phyloP scores from a whole-genome alignment of 2,113 vertebrate species.

The Varanus komodoensis region DNA sequence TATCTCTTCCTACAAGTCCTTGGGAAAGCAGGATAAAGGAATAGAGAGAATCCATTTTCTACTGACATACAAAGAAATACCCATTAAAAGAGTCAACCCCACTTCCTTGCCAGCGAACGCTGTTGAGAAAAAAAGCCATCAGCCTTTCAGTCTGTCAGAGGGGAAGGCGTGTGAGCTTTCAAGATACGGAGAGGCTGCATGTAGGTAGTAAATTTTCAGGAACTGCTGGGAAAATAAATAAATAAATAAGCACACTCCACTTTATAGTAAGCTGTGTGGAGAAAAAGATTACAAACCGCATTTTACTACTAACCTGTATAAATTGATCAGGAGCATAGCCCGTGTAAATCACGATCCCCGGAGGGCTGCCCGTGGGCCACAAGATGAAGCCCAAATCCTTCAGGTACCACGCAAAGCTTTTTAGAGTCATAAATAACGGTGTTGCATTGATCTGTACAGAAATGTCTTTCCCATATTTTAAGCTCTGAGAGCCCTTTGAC shows the following conservation, averaged over 20 bases:
- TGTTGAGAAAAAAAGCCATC: background rate
- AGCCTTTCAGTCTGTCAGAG: conserved; percentile 9
- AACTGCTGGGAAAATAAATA: background rate
- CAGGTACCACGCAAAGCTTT: background rate
- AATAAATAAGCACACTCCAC: background rate
- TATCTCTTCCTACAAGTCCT: conserved; percentile 45
- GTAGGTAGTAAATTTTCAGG: conserved; percentile 18
- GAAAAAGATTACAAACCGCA: conserved; percentile 53
- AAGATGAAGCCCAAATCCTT: conserved; percentile 13
- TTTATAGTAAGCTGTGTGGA: background rate
- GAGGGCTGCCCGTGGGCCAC: background rate
- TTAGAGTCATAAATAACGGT: background rate
- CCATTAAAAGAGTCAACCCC: background rate
- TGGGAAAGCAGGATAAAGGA: background rate
- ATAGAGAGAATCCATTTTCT: conserved; percentile 19
- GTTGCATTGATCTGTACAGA: background rate
- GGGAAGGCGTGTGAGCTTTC: background rate
- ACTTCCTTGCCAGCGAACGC: background rate
- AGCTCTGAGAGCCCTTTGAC: background rate
- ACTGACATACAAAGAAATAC: background rate
- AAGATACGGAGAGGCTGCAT: conserved; percentile 17
- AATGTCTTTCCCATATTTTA: background rate
- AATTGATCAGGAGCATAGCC: background rate
- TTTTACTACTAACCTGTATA: conserved; percentile 56
- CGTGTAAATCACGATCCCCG: conserved; percentile 7